Base-by-base conservation (phyloP, 1,140 invertebrate genomes). In the Vanessa atalanta region DNA sequence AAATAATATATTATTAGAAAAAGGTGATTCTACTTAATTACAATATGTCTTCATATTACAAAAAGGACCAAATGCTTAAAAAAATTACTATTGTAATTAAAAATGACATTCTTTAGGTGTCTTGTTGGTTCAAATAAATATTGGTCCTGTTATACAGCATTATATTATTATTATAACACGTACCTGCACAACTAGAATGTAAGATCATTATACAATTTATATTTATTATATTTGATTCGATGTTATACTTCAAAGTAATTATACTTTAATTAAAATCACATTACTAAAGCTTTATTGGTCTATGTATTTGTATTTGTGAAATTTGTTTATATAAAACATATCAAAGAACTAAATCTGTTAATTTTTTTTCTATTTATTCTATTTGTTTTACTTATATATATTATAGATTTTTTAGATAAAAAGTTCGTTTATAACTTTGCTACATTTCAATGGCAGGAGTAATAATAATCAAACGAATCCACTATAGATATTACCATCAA, bases 1-100 rank as follows among this genome's bases (percentile, higher is more conserved):
- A 63, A 9, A 7, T n/a, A 50, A n/a, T 65, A 50, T n/a, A 50
- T 16, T 48, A 5, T 37, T 11, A 55, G 5, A 31, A 51, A 61
- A 23, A n/a, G 37, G 61, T 65, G 63, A 61, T 55, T 47, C 47
- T 70, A 61, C 68, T 70, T 70, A 70, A 70, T 6, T 66, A 66
- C n/a, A 16, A 9, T 51, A 51, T 61, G 57, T 61, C 65, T 66
- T 66, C 20, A 66, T 31, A 16, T 12, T 65, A 20, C 47, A 7
- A 15, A 23, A 20, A 47, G 16, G 47, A 65, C 43, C 20, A 51
- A 51, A 50, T 20, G 23, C 23, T 16, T 26, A 48, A 12, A 51
- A 66, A 66, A 23, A 51, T 66, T 16, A 26, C 9, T 47, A 66
- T 5, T 23, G 14, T 66, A 61, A 8, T 61, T 1, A 31, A 60